These are phyloP conservation scores for Aplochiton taeniatus DNA, from an alignment of 2,797 vertebrate species.

Conservation along the genomic window DNA sequence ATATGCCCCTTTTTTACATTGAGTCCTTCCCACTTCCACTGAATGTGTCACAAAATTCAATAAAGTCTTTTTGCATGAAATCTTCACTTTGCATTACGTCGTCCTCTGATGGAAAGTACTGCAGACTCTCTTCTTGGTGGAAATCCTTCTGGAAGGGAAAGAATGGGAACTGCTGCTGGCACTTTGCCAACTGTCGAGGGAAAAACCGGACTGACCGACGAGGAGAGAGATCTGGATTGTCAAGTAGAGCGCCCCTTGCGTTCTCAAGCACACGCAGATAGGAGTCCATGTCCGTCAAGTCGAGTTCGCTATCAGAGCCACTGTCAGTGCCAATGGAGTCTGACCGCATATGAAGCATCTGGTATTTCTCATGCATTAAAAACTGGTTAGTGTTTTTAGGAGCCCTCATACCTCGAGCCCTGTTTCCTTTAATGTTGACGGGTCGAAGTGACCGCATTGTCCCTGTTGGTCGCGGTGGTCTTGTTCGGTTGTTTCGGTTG, in stretches of 20 bases:
- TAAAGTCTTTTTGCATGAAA: constrained; percentile 89
- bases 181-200: constrained; percentile 19
- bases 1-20: neutral
- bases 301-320: constrained; percentile 82
- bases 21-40: constrained; percentile 13
- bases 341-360: constrained; percentile 85
- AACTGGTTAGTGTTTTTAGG: constrained; percentile 92
- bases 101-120: constrained; percentile 86
- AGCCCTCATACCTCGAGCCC: constrained; percentile 84
- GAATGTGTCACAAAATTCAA: constrained; percentile 82
- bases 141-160: constrained; percentile 32
- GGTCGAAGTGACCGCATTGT: constrained; percentile 72
- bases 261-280: constrained; percentile 87
- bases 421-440: constrained; percentile 78
- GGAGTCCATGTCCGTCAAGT: constrained; percentile 87
- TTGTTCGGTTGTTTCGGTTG: constrained; percentile 38
- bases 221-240: constrained; percentile 51
- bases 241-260: constrained; percentile 82
- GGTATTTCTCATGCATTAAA: constrained; percentile 88
- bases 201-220: constrained; percentile 30
- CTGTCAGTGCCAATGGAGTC: constrained; percentile 86
- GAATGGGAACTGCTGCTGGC: constrained; percentile 31
- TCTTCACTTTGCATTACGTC: constrained; percentile 84
- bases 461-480: constrained; percentile 38
- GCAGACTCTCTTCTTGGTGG: constrained; percentile 81